Conservation (phyloP, 1,140 invertebrate species). For the Episyrphus balteatus region DNA sequence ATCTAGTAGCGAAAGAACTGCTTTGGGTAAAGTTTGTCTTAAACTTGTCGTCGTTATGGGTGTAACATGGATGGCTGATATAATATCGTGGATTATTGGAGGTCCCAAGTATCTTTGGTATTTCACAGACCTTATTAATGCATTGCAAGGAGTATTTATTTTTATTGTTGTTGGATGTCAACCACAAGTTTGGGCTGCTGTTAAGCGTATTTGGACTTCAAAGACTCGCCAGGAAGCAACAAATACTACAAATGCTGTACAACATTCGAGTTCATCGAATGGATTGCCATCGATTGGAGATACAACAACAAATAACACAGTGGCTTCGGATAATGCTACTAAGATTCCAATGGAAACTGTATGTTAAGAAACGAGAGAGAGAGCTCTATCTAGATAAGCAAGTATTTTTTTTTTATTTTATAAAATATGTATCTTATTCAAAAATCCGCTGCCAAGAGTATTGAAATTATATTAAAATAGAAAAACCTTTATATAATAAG, state of each 20-base stretch:
- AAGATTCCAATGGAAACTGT: constrained; percentile 44
- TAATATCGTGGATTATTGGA: constrained; percentile 59
- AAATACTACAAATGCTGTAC: constrained; percentile 44
- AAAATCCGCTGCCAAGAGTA: too few relatives aligned
- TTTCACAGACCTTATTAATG: constrained; percentile 68
- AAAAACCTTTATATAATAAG: too few relatives aligned
- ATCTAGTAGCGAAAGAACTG: constrained; percentile 70
- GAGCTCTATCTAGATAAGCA: too few relatives aligned
- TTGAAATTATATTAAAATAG: too few relatives aligned
- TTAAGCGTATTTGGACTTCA: constrained; percentile 53
- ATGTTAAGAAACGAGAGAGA: too few relatives aligned
- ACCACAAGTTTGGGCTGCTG: constrained; percentile 61
- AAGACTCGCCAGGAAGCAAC: constrained; percentile 41
- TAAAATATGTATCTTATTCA: too few relatives aligned
- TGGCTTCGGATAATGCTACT: constrained; percentile 13
- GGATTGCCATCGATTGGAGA: constrained; percentile 66
- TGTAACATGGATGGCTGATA: constrained; percentile 72
- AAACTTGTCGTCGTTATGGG: constrained; percentile 80
- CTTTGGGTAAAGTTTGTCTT: constrained; percentile 64
- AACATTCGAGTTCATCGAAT: constrained; percentile 56
- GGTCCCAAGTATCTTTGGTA: constrained; percentile 69
- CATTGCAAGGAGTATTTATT: constrained; percentile 77
- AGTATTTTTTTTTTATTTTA: too few relatives aligned
- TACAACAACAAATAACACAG: constrained; percentile 5
- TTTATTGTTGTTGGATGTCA: constrained; percentile 81